Conservation (phyloP, 30 jellyfish, hydroid and myxozoan genomes). For the Pelagia noctiluca region DNA sequence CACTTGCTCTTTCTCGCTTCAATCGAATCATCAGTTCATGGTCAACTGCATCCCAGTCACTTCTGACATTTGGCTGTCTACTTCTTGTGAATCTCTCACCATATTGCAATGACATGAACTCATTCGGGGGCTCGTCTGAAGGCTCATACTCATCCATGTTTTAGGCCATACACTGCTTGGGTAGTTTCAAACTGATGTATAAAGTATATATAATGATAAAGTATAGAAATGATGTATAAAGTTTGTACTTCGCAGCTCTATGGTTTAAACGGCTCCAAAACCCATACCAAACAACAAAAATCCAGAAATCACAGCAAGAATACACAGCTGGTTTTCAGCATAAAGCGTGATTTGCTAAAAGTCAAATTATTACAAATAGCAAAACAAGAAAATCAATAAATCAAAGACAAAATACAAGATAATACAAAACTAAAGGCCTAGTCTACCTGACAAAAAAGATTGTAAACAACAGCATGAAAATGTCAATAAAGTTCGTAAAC, state of each 20-base stretch:
- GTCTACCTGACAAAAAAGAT: neutral
- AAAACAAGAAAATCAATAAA: neutral
- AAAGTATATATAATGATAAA: no score
- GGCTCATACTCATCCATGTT: conserved; percentile 23
- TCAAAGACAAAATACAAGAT: neutral
- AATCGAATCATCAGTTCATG: conserved; percentile 47
- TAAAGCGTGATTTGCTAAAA: conserved; percentile 49
- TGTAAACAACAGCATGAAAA: neutral
- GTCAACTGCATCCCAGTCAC: conserved; percentile 47
- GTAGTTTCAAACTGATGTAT: conserved; percentile 50
- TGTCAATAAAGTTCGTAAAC: conserved; percentile 15
- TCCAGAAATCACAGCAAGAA: conserved; percentile 38
- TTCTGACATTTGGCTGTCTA: conserved; percentile 25
- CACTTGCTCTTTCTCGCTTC: conserved; percentile 53
- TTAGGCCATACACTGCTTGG: conserved; percentile 42
- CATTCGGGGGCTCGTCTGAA: conserved; percentile 29
- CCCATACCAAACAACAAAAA: conserved; percentile 17
- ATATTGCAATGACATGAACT: conserved; percentile 55
- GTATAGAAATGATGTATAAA: no score
- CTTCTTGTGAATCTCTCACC: conserved; percentile 33
- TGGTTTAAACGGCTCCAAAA: neutral
- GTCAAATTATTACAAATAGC: conserved; percentile 11
- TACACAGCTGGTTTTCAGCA: conserved; percentile 10
- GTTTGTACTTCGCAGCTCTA: conserved; percentile 9
- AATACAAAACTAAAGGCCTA: conserved; percentile 29